Evolutionary conservation across 2,888 invertebrate genomes (phyloP).

Genomic region (Blera fallax): DNA sequence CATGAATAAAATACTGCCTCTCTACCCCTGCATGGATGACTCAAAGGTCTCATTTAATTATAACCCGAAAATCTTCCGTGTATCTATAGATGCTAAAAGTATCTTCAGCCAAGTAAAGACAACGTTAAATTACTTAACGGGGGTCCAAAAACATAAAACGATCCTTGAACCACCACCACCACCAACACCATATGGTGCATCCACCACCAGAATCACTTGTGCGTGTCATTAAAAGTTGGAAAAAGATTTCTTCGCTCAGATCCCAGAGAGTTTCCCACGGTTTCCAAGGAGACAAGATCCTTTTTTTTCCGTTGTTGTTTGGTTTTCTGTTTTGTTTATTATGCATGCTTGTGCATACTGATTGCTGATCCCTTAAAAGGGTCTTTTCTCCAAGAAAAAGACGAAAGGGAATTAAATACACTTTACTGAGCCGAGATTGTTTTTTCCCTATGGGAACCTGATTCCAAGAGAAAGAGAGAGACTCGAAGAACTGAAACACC

Average conservation of each 20-base stretch:
- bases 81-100: conserved; percentile 20
- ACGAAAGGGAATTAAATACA: too few species aligned
- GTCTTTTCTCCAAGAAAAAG: conserved; percentile 27
- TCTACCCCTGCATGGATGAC: conserved; percentile 11
- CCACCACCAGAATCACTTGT: conserved; percentile 59
- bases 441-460: conserved; percentile 59
- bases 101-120: conserved; percentile 29
- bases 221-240: conserved; percentile 65
- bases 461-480: conserved; percentile 46
- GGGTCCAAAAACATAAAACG: conserved; percentile 56
- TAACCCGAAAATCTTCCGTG: conserved; percentile 38
- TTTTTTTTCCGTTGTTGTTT: conserved; percentile 40
- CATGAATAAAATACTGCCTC: conserved; percentile 40
- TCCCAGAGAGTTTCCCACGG: conserved; percentile 57
- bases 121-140: conserved; percentile 55
- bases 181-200: conserved; percentile 58
- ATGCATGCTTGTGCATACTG: conserved; percentile 68
- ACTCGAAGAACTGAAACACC: conserved; percentile 58
- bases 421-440: conserved; percentile 34
- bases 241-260: conserved; percentile 40
- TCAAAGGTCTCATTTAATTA: conserved; percentile 48
- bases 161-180: conserved; percentile 54
- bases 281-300: conserved; percentile 59
- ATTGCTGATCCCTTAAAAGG: conserved; percentile 58
- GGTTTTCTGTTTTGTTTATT: conserved; percentile 58